Evolutionary conservation across 2,113 vertebrate species (phyloP).

Genomic region (Vulpes lagopus): DNA sequence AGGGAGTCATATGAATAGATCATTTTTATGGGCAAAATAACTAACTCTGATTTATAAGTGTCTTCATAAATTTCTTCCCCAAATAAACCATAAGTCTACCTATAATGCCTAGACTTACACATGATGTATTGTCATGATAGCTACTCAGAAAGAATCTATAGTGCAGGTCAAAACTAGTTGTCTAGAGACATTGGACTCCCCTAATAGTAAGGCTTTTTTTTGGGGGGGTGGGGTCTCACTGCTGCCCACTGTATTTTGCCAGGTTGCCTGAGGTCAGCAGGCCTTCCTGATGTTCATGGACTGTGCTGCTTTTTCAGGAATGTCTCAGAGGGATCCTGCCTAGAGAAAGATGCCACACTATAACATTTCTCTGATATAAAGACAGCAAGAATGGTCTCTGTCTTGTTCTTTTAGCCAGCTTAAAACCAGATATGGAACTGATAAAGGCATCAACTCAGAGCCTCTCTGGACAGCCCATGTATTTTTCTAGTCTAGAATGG

Average conservation of each 20-base stretch:
- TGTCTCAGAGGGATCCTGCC: constrained; percentile 48
- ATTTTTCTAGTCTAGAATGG: constrained; percentile 21
- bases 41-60: constrained; percentile 47
- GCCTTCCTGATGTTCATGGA: background rate
- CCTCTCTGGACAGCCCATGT: background rate
- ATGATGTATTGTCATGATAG: background rate
- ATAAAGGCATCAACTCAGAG: constrained; percentile 14
- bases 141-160: background rate
- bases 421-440: constrained; percentile 48
- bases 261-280: constrained; percentile 23
- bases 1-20: background rate
- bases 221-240: background rate
- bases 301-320: constrained; percentile 52
- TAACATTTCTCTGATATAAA: constrained; percentile 32
- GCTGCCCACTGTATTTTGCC: background rate
- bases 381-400: constrained; percentile 28
- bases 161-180: background rate
- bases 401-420: constrained; percentile 40
- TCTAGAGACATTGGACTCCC: background rate
- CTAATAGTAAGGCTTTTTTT: background rate
- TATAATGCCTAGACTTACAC: background rate
- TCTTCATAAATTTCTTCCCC: constrained; percentile 36
- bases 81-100: constrained; percentile 34
- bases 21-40: background rate
- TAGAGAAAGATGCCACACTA: constrained; percentile 40